Base-by-base conservation (phyloP, 2,797 vertebrate species). In the Crocodylus rhombifer region DNA sequence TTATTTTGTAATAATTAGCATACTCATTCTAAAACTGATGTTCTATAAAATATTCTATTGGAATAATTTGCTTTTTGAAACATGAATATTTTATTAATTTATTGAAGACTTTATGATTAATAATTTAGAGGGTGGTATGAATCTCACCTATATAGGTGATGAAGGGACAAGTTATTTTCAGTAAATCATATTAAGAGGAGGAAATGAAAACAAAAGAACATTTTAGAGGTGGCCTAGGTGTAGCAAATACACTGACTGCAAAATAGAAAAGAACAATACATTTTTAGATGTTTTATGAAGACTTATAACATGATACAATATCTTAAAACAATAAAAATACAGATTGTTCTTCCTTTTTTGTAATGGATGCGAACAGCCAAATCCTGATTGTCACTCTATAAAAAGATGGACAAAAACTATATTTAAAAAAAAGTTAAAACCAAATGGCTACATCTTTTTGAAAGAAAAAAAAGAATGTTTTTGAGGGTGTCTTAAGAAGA, bases 1-100 rank as follows among this genome's bases (percentile, higher is more conserved):
- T 7, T 65, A 75, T 65, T 90, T 89, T 84, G 14, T 65, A 4
- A 23, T 28, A 13, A 25, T 87, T 7, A 80, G 51, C 30, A 23
- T 28, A 16, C 2, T 87, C 90, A 79, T 56, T 3, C 17, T 83
- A 85, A 96, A 94, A 77, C 55, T 86, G 86, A 84, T 18, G 7
- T 63, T 76, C 73, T 88, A 61, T 55, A 84, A 42, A 88, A 82
- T 61, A 80, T 88, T 92, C 5, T 88, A 86, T 86, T 92, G 88
- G 89, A 84, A 2, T 2, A 56, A 55, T n/a, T 80, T 89, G 86
- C 88, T 76, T 7, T 85, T 87, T 86, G 51, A 25, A 2, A 51
- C 21, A 42, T 74, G 60, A 20, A 25, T 28, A 65, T 63, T 10
- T 86, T 73, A 80, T 3, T 30, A 88, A 73, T 57, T 26, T 57